phyloP scores from a whole-genome alignment of 1,140 invertebrate species.

The Rhynchophorus ferrugineus region DNA sequence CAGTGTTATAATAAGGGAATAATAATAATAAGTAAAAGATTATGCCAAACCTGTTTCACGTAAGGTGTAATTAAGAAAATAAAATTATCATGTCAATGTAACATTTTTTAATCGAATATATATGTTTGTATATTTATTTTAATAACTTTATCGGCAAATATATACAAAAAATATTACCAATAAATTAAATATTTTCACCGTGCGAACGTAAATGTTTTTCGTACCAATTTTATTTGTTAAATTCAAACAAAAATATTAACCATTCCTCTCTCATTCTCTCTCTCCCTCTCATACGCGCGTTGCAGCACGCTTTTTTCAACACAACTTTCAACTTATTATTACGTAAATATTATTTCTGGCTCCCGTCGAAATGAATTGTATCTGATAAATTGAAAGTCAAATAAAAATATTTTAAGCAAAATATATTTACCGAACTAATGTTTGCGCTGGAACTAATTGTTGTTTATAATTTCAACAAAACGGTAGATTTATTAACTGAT shows the following conservation, averaged over 20 bases:
- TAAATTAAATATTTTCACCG: conserved; percentile 13
- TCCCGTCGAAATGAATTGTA: conserved; percentile 21
- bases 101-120: neutral
- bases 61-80: neutral
- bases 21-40: no score
- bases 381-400: conserved; percentile 27
- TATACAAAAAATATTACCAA: conserved; percentile 9
- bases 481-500: conserved; percentile 10
- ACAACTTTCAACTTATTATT: conserved; percentile 20
- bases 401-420: conserved; percentile 25
- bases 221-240: conserved; percentile 10
- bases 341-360: conserved; percentile 22
- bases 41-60: no score
- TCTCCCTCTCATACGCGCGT: no score
- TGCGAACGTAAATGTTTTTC: conserved; percentile 2
- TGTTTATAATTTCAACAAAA: conserved; percentile 20
- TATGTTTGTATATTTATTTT: neutral
- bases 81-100: neutral
- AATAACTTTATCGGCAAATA: conserved; percentile 5
- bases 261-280: conserved; percentile 9
- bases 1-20: no score
- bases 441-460: conserved; percentile 20
- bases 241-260: conserved; percentile 21
- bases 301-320: conserved; percentile 17
- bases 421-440: conserved; percentile 23